A percentile compares a stretch with the other conserved stretches of the same genome.
Evolutionary conservation across 1,140 invertebrate genomes (phyloP).

Genomic region (Phymastichus coffea): DNA sequence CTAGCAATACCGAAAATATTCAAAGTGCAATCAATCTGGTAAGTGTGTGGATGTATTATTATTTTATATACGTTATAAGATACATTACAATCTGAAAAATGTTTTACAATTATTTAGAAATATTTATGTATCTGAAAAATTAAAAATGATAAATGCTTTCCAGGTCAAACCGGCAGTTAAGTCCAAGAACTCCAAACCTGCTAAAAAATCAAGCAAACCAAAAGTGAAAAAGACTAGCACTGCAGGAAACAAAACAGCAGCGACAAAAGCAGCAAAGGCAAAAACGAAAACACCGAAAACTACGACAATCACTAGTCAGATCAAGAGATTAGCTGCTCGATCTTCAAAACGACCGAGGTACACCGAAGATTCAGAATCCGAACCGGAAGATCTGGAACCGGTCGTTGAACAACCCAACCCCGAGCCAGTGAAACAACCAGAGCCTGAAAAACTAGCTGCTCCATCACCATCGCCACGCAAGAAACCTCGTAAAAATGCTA

Average conservation of each 20-base stretch:
- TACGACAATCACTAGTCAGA: constrained; percentile 13
- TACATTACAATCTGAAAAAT: too few species aligned
- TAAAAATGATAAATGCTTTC: too few species aligned
- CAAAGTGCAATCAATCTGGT: constrained; percentile 15
- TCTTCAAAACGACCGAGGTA: constrained; percentile 9
- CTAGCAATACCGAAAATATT: constrained; percentile 13
- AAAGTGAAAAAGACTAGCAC: constrained; percentile 14
- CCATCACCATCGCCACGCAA: background rate
- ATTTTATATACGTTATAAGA: too few species aligned
- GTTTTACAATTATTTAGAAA: too few species aligned
- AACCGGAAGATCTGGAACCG: background rate
- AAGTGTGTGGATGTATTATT: too few species aligned
- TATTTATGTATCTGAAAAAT: too few species aligned
- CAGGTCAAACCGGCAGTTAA: too few species aligned
- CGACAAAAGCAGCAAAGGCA: background rate
- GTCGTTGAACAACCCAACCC: too few species aligned
- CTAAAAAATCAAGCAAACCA: background rate
- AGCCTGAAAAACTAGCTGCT: background rate
- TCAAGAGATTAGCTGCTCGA: constrained; percentile 14
- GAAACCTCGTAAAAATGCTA: background rate
- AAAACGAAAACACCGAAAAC: background rate
- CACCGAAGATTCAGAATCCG: constrained; percentile 2
- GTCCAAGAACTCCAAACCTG: too few species aligned
- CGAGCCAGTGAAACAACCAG: background rate
- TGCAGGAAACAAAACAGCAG: background rate